These are phyloP conservation scores for Pagetopsis macropterus DNA, from an alignment of 2,797 vertebrate species.

Conservation along the genomic window DNA sequence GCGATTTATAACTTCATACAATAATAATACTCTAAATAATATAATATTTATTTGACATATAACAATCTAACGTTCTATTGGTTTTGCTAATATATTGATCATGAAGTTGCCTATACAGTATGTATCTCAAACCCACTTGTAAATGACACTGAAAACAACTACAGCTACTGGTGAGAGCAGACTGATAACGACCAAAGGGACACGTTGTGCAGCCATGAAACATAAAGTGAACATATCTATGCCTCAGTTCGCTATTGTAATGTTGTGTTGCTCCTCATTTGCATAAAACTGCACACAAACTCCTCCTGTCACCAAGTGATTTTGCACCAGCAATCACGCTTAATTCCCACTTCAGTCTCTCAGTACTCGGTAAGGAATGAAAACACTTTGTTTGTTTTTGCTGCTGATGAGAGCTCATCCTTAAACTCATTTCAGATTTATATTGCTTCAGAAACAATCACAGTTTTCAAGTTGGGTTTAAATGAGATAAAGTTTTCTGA, in stretches of 20 bases:
- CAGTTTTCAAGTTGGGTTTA: slow-evolving; percentile 1
- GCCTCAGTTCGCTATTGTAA: background rate
- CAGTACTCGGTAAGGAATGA: slow-evolving; percentile 10
- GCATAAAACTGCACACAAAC: slow-evolving; percentile 17
- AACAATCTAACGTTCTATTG: background rate
- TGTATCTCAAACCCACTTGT: background rate
- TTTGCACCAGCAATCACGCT: background rate
- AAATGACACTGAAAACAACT: background rate
- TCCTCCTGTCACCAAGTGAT: background rate
- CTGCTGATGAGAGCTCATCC: slow-evolving; percentile 7
- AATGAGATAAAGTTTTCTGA: background rate
- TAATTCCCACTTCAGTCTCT: background rate
- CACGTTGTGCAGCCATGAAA: background rate
- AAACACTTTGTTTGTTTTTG: slow-evolving; percentile 20
- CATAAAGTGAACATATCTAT: background rate
- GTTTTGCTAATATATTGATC: background rate
- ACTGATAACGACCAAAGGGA: background rate
- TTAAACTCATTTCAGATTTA: slow-evolving; percentile 6
- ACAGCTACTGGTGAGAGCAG: background rate
- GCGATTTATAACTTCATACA: background rate
- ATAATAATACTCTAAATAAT: background rate
- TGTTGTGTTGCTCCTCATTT: background rate
- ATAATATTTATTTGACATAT: background rate
- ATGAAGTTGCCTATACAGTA: background rate
- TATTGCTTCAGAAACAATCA: slow-evolving; percentile 7